phyloP scores from a whole-genome alignment of 2,888 invertebrate genomes.

The Spatulosminthurus flaviceps region DNA sequence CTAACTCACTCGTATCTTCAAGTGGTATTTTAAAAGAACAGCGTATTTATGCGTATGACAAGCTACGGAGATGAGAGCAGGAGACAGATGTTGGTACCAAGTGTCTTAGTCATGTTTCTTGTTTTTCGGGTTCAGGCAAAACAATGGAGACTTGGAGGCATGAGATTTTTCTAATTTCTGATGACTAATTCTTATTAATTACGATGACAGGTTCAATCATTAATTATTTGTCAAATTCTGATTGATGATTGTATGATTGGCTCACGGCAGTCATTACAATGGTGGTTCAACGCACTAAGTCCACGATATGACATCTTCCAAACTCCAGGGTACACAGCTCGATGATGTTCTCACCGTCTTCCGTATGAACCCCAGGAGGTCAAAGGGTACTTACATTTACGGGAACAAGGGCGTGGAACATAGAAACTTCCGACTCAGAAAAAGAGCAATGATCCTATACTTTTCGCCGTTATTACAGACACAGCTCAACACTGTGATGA shows the following conservation, averaged over 20 bases:
- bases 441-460: too few species aligned
- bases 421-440: too few species aligned
- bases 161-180: background rate
- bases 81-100: constrained; percentile 1
- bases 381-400: too few species aligned
- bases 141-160: background rate
- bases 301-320: background rate
- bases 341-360: too few species aligned
- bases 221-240: constrained; percentile 43
- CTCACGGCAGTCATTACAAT: background rate
- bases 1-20: background rate
- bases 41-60: too few species aligned
- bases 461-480: too few species aligned
- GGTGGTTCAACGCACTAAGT: background rate
- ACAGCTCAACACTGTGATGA: too few species aligned
- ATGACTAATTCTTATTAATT: constrained; percentile 35
- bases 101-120: background rate
- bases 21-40: too few species aligned
- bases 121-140: background rate
- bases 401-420: too few species aligned
- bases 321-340: too few species aligned
- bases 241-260: constrained; percentile 34
- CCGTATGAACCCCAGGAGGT: too few species aligned
- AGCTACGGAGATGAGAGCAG: background rate
- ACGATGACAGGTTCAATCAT: constrained; percentile 31